Evolutionary conservation across 2,113 vertebrate genomes (phyloP).

Genomic region (Gila orcuttii): DNA sequence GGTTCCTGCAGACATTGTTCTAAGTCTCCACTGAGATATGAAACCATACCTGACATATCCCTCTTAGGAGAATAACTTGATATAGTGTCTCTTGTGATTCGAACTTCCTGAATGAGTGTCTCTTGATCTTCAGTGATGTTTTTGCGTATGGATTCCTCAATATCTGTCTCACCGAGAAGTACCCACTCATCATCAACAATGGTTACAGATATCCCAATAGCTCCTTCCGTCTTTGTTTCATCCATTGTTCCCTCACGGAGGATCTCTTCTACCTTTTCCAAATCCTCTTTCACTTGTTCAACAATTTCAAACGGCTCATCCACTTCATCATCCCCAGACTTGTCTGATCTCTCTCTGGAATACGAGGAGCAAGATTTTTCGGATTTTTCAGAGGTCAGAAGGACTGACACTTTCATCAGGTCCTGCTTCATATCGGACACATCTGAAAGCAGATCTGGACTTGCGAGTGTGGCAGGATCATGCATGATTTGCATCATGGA

Average conservation of each 20-base stretch:
- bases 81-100: conserved; percentile 62
- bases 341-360: conserved; percentile 72
- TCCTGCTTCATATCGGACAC: conserved; percentile 95
- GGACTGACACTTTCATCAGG: conserved; percentile 86
- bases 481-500: conserved; percentile 91
- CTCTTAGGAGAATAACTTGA: conserved; percentile 50
- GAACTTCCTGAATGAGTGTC: conserved; percentile 68
- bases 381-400: conserved; percentile 81
- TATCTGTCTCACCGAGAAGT: conserved; percentile 76
- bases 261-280: conserved; percentile 84
- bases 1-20: conserved; percentile 62
- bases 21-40: conserved; percentile 74
- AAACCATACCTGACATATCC: conserved; percentile 70
- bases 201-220: conserved; percentile 48
- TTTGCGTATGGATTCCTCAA: conserved; percentile 75
- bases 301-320: conserved; percentile 84
- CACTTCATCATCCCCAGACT: conserved; percentile 75
- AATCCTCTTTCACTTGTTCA: conserved; percentile 84
- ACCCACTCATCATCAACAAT: conserved; percentile 73
- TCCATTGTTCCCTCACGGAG: conserved; percentile 75
- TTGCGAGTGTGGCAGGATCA: conserved; percentile 91
- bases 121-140: conserved; percentile 71
- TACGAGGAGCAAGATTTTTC: conserved; percentile 76
- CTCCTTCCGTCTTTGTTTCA: conserved; percentile 23
- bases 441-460: conserved; percentile 96